phyloP scores from a whole-genome alignment of 1,140 invertebrate species.

The Drosophila eugracilis region DNA sequence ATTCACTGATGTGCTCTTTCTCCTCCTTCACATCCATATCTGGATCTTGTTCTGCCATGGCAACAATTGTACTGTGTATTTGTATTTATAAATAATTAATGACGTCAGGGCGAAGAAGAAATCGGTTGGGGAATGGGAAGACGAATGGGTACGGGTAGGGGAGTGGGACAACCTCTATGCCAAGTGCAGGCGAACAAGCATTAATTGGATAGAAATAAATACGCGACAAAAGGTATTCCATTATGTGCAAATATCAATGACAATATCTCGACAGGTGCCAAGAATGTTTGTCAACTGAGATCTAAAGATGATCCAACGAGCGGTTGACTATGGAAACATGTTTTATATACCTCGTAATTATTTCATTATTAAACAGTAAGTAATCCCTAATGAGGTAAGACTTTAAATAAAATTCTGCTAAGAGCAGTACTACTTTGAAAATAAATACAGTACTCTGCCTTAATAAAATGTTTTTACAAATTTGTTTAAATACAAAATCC shows the following conservation, averaged over 20 bases:
- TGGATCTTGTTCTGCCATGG: slow-evolving; percentile 24
- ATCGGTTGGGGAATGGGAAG: slow-evolving; percentile 3
- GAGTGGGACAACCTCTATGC: no score
- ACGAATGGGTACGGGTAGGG: not conserved
- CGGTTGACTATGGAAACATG: not conserved
- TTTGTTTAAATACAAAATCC: not conserved
- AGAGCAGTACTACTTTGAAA: no score
- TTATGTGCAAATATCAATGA: slow-evolving; percentile 42
- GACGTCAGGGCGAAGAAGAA: slow-evolving; percentile 1
- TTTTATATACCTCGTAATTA: no score
- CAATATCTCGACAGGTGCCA: slow-evolving; percentile 7
- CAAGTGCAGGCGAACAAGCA: slow-evolving; percentile 15
- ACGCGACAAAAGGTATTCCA: slow-evolving; percentile 18
- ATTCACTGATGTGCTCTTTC: slow-evolving; percentile 41
- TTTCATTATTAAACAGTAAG: no score
- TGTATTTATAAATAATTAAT: slow-evolving; percentile 66
- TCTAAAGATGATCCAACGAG: slow-evolving; percentile 3
- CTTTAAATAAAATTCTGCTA: no score
- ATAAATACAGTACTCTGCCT: no score
- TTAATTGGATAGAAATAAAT: slow-evolving; percentile 47
- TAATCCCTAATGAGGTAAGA: no score
- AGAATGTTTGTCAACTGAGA: not conserved
- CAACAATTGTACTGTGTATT: slow-evolving; percentile 46
- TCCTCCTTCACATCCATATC: slow-evolving; percentile 15
- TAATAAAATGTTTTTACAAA: no score